Evolutionary conservation across 2,797 vertebrate species (phyloP), one percentile per base, ranked within the genome.

Genomic region (Chlorospingus semifuscus): DNA sequence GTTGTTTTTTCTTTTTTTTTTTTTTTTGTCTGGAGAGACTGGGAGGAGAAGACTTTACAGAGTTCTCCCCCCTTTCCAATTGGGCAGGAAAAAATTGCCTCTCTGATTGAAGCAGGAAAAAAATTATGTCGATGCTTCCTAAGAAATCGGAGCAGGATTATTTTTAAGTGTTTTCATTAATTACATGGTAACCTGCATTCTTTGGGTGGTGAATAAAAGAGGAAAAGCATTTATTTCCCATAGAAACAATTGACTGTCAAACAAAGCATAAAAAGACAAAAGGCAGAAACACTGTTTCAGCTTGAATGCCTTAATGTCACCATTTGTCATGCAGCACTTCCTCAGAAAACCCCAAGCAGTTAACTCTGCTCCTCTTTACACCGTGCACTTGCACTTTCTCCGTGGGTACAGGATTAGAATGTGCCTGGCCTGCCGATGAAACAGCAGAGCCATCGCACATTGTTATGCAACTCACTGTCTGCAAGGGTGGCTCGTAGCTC

Each of bases 341-440:
- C 87, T 76, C 92, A 56, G 85, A 89, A 96, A 94, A 91, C 68
- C 60, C 41, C 11, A 95, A 95, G 81, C 96, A 82, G 93, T 91
- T 95, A 93, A 85, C 53, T 91, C 56, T 27, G 56, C 94, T 97
- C 88, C 86, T 93, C 97, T 90, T 71, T 75, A 84, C 78, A 91
- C 50, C 10, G 15, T 55, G 68, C 75, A 81, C 70, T 87, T 55
- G 68, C 75, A 81, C 70, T 87, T 93, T 84, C 83, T 81, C 93
- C 20, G 11, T 84, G 32, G 59, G 84, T 87, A 83, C 83, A 94
- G 92, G 93, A 97, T 96, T 91, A 92, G 93, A 97, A 97, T 96
- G 96, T 94, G 95, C 97, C 42, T 29, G 57, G 96, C 95, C 96
- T 97, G 95, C 96, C 94, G 98, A 97, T 97, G 97, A 97, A 97